Conservation (phyloP, 2,797 vertebrate genomes). For the Alca torda region DNA sequence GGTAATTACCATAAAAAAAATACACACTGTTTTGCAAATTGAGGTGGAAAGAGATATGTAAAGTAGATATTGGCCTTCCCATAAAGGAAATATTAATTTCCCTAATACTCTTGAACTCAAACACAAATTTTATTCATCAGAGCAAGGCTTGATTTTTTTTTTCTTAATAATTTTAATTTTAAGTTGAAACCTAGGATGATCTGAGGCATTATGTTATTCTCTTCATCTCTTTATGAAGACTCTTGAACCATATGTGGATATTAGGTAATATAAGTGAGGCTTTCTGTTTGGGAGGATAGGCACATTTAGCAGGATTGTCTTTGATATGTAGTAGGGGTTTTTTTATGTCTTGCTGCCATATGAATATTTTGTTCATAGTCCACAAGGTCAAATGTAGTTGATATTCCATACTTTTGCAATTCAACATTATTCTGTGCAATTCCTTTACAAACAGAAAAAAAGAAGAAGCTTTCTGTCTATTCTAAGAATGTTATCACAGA, state of each 20-base stretch:
- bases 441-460: not conserved
- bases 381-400: not conserved
- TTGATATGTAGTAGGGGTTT: not conserved
- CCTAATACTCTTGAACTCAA: not conserved
- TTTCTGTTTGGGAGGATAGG: not conserved
- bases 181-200: not conserved
- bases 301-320: not conserved
- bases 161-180: not conserved
- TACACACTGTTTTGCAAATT: not conserved
- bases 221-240: not conserved
- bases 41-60: not conserved
- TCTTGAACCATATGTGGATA: not conserved
- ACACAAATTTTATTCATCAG: not conserved
- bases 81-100: not conserved
- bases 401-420: not conserved
- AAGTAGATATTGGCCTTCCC: not conserved
- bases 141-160: not conserved
- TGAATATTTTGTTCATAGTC: not conserved
- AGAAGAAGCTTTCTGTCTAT: not conserved
- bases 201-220: not conserved
- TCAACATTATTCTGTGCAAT: not conserved
- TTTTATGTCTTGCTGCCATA: not conserved
- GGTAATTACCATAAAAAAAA: not conserved
- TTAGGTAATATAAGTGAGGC: not conserved
- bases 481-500: not conserved